phyloP scores from a whole-genome alignment of 2,797 vertebrate species.

The Vireo griseus region DNA sequence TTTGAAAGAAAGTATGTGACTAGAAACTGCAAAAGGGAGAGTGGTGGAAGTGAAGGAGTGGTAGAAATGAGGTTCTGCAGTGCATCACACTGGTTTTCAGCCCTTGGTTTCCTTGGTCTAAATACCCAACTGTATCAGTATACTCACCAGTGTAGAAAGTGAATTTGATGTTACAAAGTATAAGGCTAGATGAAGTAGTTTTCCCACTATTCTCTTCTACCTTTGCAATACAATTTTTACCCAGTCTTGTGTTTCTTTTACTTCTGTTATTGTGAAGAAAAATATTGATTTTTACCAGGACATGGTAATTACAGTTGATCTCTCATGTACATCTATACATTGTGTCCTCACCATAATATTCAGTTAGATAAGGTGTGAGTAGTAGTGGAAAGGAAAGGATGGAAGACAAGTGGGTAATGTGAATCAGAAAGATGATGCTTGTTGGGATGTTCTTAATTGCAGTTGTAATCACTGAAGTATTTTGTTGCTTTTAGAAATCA shows the following conservation, averaged over 20 bases:
- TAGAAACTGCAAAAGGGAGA: not conserved
- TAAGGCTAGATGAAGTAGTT: not conserved
- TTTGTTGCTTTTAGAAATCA: not conserved
- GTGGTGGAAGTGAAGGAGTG: not conserved
- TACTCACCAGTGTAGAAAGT: not conserved
- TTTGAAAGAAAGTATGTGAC: constrained; percentile 1
- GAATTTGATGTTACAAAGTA: not conserved
- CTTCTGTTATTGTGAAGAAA: not conserved
- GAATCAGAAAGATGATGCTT: not conserved
- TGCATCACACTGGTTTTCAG: not conserved
- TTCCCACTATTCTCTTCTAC: not conserved
- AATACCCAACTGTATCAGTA: not conserved
- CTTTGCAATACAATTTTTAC: not conserved
- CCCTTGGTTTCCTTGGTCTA: not conserved
- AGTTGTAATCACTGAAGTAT: not conserved
- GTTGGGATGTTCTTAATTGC: not conserved
- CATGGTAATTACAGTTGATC: not conserved
- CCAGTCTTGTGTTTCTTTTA: not conserved
- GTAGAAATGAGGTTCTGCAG: not conserved
- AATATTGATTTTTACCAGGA: not conserved
- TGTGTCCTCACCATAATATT: not conserved
- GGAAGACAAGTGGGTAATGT: not conserved
- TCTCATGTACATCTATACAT: not conserved
- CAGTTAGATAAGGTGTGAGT: not conserved
- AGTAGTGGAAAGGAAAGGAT: not conserved